These are phyloP conservation scores for Drosophila repleta DNA, from an alignment of 1,140 invertebrate genomes.

Conservation along the genomic window DNA sequence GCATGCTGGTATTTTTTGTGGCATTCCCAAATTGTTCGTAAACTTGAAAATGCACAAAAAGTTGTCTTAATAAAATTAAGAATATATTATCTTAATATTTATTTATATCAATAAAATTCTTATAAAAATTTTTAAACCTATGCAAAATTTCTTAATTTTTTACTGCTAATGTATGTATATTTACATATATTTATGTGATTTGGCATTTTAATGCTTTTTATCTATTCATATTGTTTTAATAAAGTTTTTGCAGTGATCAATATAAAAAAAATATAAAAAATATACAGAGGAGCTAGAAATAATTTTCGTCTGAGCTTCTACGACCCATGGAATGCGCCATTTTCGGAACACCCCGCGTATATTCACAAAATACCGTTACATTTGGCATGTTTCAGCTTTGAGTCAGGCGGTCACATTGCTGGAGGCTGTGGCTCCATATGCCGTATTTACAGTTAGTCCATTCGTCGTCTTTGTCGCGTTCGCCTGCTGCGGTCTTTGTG, in stretches of 20 bases:
- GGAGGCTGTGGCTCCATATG: neutral
- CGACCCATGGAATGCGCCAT: neutral
- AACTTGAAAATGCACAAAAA: neutral
- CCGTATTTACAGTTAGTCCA: constrained; percentile 46
- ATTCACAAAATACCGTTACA: neutral
- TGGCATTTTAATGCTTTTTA: no score
- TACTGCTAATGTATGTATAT: no score
- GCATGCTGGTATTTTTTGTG: constrained; percentile 9
- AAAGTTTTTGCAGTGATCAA: no score
- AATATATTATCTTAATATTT: no score
- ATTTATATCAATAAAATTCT: no score
- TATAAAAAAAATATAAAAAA: no score
- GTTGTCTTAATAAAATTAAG: neutral
- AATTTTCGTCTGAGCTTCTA: neutral
- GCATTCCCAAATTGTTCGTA: neutral
- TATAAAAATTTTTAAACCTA: no score
- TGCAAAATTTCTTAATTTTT: no score
- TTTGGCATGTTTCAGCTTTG: neutral
- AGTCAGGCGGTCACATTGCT: constrained; percentile 10
- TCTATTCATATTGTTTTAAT: no score
- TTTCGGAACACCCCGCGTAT: constrained; percentile 11
- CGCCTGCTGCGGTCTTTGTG: neutral
- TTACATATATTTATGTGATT: no score
- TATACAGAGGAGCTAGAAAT: neutral
- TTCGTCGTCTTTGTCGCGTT: constrained; percentile 34